phyloP scores from a whole-genome alignment of 2,797 vertebrate genomes.

The Kryptopterus vitreolus region DNA sequence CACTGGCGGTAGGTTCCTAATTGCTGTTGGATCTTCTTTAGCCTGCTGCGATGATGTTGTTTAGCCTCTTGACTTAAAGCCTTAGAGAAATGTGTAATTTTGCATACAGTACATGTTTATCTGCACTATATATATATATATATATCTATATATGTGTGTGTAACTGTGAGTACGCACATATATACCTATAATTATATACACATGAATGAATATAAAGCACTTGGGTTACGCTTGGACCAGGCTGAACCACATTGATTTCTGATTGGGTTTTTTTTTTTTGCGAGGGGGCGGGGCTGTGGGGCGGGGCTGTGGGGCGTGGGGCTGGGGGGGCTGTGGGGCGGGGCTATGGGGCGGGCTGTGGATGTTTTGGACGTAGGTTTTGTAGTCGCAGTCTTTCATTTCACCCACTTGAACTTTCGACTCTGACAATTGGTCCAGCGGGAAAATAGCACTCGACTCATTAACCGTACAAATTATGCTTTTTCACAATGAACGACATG shows the following conservation, averaged over 20 bases:
- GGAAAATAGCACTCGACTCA: slow-evolving; percentile 41
- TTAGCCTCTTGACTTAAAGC: slow-evolving; percentile 84
- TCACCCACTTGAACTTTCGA: slow-evolving; percentile 39
- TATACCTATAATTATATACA: slow-evolving; percentile 63
- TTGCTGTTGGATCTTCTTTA: slow-evolving; percentile 89
- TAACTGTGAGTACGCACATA: slow-evolving; percentile 75
- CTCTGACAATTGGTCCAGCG: slow-evolving; percentile 41
- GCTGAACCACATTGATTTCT: slow-evolving; percentile 93
- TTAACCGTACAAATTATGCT: slow-evolving; percentile 49
- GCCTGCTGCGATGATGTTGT: slow-evolving; percentile 84
- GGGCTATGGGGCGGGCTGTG: too few relatives aligned
- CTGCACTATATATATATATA: slow-evolving; percentile 79
- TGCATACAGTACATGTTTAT: slow-evolving; percentile 80
- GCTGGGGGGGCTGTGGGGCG: too few relatives aligned
- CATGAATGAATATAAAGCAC: slow-evolving; percentile 61
- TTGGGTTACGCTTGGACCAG: slow-evolving; percentile 76
- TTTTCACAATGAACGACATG: slow-evolving; percentile 36
- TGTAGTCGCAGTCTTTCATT: slow-evolving; percentile 18
- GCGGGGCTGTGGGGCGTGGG: too few relatives aligned
- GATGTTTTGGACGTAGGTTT: neutral
- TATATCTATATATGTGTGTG: slow-evolving; percentile 67
- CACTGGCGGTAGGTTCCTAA: slow-evolving; percentile 97
- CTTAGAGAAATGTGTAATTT: slow-evolving; percentile 83
- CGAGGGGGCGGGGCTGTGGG: too few relatives aligned
- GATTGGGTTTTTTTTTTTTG: neutral